Percentiles rank a stretch among this genome's conserved stretches.
phyloP scores from a whole-genome alignment of 1,140 invertebrate genomes.

The Caerostris darwini region DNA sequence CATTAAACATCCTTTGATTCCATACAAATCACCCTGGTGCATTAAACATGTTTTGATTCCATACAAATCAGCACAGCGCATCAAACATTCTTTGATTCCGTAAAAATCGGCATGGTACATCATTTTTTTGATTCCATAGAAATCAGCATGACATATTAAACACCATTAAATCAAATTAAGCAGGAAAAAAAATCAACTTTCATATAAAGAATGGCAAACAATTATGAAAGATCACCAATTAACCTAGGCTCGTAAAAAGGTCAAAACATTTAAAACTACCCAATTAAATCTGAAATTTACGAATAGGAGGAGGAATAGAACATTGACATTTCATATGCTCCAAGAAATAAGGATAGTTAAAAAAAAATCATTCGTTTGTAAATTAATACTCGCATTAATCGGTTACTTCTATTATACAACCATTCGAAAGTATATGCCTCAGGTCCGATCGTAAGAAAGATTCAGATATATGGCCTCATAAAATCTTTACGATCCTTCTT shows the following conservation, averaged over 20 bases:
- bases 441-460: not conserved
- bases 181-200: not conserved
- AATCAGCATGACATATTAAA: too few relatives aligned
- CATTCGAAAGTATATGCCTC: slow-evolving; percentile 4
- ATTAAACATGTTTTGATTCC: too few relatives aligned
- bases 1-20: too few relatives aligned
- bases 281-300: not conserved
- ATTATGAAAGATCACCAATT: not conserved
- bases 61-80: too few relatives aligned
- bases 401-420: not conserved
- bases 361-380: not conserved
- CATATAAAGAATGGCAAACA: not conserved
- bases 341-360: not conserved
- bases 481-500: slow-evolving; percentile 65
- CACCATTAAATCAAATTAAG: too few relatives aligned
- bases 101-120: too few relatives aligned
- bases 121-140: too few relatives aligned
- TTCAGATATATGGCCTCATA: slow-evolving; percentile 62
- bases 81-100: too few relatives aligned
- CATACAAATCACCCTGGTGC: too few relatives aligned
- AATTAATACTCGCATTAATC: slow-evolving; percentile 50
- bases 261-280: not conserved
- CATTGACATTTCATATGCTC: not conserved
- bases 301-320: not conserved
- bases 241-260: not conserved